phyloP scores from a whole-genome alignment of 2,888 invertebrate species.

The Tetramorium bicarinatum region DNA sequence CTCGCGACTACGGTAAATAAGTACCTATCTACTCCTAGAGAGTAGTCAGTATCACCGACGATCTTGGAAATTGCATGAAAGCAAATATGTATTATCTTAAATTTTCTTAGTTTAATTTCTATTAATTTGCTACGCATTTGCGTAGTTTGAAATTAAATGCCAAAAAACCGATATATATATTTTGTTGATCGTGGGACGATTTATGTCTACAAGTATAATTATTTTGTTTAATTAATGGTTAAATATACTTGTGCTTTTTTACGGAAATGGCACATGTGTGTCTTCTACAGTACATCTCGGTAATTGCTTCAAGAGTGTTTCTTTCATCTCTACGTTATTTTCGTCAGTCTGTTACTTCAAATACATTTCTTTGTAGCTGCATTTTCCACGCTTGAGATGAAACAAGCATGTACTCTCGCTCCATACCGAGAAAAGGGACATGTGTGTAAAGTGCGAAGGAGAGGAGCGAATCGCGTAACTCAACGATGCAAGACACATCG shows the following conservation, averaged over 20 bases:
- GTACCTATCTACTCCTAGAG: neutral
- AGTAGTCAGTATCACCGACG: neutral
- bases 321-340: slow-evolving; percentile 21
- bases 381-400: slow-evolving; percentile 19
- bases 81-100: neutral
- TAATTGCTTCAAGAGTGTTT: slow-evolving; percentile 1
- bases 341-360: slow-evolving; percentile 1
- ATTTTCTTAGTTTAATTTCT: slow-evolving; percentile 9
- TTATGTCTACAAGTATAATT: neutral
- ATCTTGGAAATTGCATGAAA: slow-evolving; percentile 13
- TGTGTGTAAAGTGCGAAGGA: neutral
- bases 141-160: no score
- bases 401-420: slow-evolving; percentile 14
- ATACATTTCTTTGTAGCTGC: slow-evolving; percentile 21
- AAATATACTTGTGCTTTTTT: neutral
- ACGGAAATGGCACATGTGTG: neutral
- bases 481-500: slow-evolving; percentile 41
- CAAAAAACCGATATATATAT: neutral
- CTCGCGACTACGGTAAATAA: slow-evolving; percentile 28
- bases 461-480: neutral
- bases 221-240: neutral
- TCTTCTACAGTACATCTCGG: neutral
- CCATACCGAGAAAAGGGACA: neutral
- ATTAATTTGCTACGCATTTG: neutral
- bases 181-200: neutral